phyloP scores from a whole-genome alignment of 2,888 invertebrate species.

The Portevinia maculata region DNA sequence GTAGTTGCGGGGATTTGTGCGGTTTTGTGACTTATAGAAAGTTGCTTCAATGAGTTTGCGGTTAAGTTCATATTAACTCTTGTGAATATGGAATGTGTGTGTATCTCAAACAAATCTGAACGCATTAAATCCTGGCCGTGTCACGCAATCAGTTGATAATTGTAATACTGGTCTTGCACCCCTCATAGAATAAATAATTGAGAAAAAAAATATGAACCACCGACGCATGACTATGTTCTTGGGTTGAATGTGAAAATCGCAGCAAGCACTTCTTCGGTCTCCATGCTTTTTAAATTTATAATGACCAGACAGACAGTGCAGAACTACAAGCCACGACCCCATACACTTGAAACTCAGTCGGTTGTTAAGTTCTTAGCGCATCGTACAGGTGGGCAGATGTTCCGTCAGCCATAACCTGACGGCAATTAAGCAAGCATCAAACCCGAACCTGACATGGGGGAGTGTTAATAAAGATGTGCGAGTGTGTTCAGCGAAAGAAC shows the following conservation, averaged over 20 bases:
- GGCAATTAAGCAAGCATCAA: conserved; percentile 63
- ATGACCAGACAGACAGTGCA: conserved; percentile 44
- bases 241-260: conserved; percentile 40
- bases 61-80: conserved; percentile 49
- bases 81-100: conserved; percentile 48
- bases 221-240: conserved; percentile 66
- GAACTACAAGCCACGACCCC: conserved; percentile 53
- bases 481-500: conserved; percentile 4
- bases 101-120: conserved; percentile 40
- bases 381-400: conserved; percentile 57
- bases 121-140: conserved; percentile 58
- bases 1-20: conserved; percentile 28
- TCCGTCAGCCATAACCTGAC: conserved; percentile 64
- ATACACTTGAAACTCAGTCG: conserved; percentile 60
- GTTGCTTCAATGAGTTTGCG: conserved; percentile 51
- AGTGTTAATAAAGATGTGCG: conserved; percentile 60
- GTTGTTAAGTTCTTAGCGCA: conserved; percentile 64
- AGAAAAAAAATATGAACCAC: conserved; percentile 37
- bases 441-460: conserved; percentile 65
- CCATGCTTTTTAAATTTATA: conserved; percentile 23
- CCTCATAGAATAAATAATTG: conserved; percentile 5
- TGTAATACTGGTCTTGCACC: not conserved
- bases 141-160: conserved; percentile 39
- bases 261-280: conserved; percentile 24
- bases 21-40: conserved; percentile 59